Conservation (phyloP, 2,888 invertebrate genomes). For the Hipparchia semele region DNA sequence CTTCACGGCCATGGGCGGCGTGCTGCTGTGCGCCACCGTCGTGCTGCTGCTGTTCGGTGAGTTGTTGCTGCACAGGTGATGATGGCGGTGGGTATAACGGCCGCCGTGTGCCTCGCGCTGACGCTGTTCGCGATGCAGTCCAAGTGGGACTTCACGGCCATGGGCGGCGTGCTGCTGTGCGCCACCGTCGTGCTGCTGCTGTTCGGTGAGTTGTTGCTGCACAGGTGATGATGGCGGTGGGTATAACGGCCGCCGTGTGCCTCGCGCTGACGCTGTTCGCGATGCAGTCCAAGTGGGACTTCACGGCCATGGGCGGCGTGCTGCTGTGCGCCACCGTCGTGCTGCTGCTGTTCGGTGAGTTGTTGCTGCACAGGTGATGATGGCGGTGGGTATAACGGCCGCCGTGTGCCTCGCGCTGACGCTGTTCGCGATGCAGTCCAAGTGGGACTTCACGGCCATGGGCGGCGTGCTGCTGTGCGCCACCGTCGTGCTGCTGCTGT, state of each 20-base stretch:
- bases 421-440: slow-evolving; percentile 96
- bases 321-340: slow-evolving; percentile 89
- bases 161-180: slow-evolving; percentile 90
- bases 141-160: slow-evolving; percentile 92
- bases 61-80: slow-evolving; percentile 82
- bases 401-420: slow-evolving; percentile 93
- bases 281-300: slow-evolving; percentile 95
- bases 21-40: slow-evolving; percentile 88
- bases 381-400: slow-evolving; percentile 96
- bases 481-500: slow-evolving; percentile 88
- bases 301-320: slow-evolving; percentile 90
- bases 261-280: slow-evolving; percentile 95
- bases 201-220: slow-evolving; percentile 82
- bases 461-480: slow-evolving; percentile 91
- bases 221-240: slow-evolving; percentile 93
- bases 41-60: slow-evolving; percentile 90
- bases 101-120: slow-evolving; percentile 91
- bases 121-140: slow-evolving; percentile 98
- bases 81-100: slow-evolving; percentile 95
- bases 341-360: slow-evolving; percentile 88
- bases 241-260: slow-evolving; percentile 93
- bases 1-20: slow-evolving; percentile 91
- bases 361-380: slow-evolving; percentile 83
- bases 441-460: slow-evolving; percentile 91
- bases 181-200: slow-evolving; percentile 88